A percentile compares a stretch with the other conserved stretches of the same genome.
These are phyloP conservation scores for Coryphaenoides rupestris DNA, from an alignment of 2,113 vertebrate species.

Conservation along the genomic window DNA sequence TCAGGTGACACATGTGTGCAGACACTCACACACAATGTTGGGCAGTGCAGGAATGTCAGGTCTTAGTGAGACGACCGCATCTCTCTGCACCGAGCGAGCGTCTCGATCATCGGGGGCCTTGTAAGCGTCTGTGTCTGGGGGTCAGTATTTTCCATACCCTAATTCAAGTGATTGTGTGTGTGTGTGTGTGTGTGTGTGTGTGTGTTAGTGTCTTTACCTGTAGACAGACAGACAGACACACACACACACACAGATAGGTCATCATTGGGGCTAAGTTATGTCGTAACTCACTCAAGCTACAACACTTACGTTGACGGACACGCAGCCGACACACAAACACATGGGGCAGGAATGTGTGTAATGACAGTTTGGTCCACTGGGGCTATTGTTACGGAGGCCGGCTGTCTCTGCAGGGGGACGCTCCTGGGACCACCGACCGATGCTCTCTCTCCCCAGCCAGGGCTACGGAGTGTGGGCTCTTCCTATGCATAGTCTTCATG, in stretches of 20 bases:
- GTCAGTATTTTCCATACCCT: not conserved
- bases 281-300: slow-evolving; percentile 16
- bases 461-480: no score
- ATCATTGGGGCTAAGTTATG: slow-evolving; percentile 26
- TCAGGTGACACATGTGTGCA: not conserved
- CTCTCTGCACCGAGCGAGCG: not conserved
- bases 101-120: not conserved
- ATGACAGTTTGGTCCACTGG: slow-evolving; percentile 48
- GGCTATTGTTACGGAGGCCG: slow-evolving; percentile 30
- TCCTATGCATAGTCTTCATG: no score
- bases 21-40: not conserved
- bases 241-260: not conserved
- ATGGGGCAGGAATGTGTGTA: slow-evolving; percentile 52
- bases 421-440: no score
- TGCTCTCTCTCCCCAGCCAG: no score
- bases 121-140: not conserved
- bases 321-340: slow-evolving; percentile 9
- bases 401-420: slow-evolving; percentile 11
- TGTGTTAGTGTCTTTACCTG: slow-evolving; percentile 2
- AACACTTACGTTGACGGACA: slow-evolving; percentile 29
- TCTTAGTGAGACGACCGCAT: not conserved
- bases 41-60: not conserved
- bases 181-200: not conserved
- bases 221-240: not conserved
- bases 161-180: not conserved